phyloP scores from a whole-genome alignment of 2,113 vertebrate species.

The Apus apus region DNA sequence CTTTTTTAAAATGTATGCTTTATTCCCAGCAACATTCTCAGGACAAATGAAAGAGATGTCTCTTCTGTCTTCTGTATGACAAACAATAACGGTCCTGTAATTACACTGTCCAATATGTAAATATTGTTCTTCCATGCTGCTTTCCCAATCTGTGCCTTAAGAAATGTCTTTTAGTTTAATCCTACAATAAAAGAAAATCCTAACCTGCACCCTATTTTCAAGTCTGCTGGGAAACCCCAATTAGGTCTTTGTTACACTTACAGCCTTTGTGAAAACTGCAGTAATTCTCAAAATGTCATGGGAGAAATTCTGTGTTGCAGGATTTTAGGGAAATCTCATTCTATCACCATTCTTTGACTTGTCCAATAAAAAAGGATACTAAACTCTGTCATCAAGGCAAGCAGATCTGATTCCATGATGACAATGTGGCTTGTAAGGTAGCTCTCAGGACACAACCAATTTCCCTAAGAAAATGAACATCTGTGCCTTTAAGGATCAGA shows the following conservation, averaged over 20 bases:
- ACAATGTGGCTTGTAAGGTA: not conserved
- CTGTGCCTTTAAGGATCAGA: not conserved
- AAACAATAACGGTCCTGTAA: not conserved
- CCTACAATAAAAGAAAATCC: not conserved
- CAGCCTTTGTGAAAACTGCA: not conserved
- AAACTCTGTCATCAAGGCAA: not conserved
- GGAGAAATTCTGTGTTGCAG: not conserved
- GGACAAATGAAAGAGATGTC: not conserved
- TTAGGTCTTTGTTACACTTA: not conserved
- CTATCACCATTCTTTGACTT: not conserved
- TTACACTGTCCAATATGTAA: not conserved
- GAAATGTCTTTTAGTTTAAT: not conserved
- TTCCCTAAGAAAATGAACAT: not conserved
- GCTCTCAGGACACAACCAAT: not conserved
- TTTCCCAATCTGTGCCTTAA: not conserved
- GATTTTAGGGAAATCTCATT: not conserved
- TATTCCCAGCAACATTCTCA: not conserved
- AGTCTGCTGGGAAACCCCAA: not conserved
- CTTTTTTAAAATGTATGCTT: not conserved
- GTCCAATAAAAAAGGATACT: not conserved
- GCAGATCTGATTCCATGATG: not conserved
- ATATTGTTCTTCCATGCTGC: not conserved
- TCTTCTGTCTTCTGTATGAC: not conserved
- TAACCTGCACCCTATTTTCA: not conserved
- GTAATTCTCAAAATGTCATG: not conserved